These are phyloP conservation scores for Argyrosomus japonicus DNA, from an alignment of 2,113 vertebrate species.

Conservation along the genomic window DNA sequence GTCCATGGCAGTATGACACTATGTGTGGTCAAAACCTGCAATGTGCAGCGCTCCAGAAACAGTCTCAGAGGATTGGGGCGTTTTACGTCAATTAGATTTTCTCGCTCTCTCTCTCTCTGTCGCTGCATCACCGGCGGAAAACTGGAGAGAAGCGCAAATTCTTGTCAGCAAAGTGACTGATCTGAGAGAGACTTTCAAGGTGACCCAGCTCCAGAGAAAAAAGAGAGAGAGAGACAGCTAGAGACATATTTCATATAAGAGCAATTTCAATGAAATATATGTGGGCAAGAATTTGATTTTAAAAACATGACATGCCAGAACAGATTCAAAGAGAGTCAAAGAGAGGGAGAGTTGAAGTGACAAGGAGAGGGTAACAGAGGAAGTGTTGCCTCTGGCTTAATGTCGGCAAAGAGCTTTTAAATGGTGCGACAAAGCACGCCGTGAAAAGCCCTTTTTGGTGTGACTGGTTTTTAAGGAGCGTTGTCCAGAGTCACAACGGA, in stretches of 20 bases:
- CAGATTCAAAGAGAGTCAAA: constrained; percentile 21
- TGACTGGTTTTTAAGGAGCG: constrained; percentile 39
- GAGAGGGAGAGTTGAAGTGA: constrained; percentile 17
- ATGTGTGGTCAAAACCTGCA: constrained; percentile 14
- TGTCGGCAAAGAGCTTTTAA: constrained; percentile 53
- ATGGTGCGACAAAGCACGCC: constrained; percentile 22
- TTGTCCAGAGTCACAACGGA: constrained; percentile 38
- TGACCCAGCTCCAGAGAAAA: constrained; percentile 59
- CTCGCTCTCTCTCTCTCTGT: background rate
- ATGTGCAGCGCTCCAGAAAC: constrained; percentile 22
- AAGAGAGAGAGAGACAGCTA: background rate
- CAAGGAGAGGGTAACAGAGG: constrained; percentile 11
- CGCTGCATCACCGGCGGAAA: constrained; percentile 24
- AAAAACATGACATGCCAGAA: constrained; percentile 32
- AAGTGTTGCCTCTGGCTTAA: constrained; percentile 18
- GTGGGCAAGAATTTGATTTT: constrained; percentile 37
- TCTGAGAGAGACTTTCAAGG: constrained; percentile 61
- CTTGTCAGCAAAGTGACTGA: constrained; percentile 58
- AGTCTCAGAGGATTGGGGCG: background rate
- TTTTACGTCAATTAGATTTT: background rate
- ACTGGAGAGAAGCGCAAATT: constrained; percentile 10
- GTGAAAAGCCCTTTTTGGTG: constrained; percentile 47
- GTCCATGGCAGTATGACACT: background rate
- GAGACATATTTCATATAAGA: constrained; percentile 21
- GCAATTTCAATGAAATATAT: constrained; percentile 26